These are phyloP conservation scores for Leucoptera coffeella DNA, from an alignment of 2,888 invertebrate species.

Conservation along the genomic window DNA sequence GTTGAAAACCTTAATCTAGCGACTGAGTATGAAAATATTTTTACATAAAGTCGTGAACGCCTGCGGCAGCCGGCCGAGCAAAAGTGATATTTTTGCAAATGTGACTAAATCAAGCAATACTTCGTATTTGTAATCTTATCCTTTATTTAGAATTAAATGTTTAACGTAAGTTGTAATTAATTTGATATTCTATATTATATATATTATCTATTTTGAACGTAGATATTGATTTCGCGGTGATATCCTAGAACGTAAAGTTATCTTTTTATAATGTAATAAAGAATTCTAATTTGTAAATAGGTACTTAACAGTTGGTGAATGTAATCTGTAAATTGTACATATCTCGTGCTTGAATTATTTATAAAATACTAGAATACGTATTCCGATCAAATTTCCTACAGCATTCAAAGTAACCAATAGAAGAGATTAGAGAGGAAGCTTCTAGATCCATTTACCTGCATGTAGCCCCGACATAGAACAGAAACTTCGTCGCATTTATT, in stretches of 20 bases:
- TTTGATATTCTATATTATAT: conserved; percentile 24
- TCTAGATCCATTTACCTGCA: no score
- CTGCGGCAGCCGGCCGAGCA: no score
- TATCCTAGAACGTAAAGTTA: conserved; percentile 41
- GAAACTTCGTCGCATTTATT: no score
- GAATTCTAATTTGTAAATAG: conserved; percentile 53
- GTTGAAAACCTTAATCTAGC: conserved; percentile 20
- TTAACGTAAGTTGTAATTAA: conserved; percentile 41
- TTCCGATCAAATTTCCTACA: not conserved
- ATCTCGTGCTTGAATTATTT: conserved; percentile 52
- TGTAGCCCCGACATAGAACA: no score
- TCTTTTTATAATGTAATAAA: conserved; percentile 41
- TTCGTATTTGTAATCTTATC: conserved; percentile 63
- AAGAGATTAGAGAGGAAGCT: not conserved
- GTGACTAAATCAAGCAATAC: conserved; percentile 72
- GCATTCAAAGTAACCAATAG: not conserved
- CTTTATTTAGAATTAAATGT: conserved; percentile 49
- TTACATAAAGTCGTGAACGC: no score
- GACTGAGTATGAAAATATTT: conserved; percentile 43
- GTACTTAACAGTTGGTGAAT: conserved; percentile 37
- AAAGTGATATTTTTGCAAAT: conserved; percentile 64
- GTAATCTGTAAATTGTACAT: conserved; percentile 52
- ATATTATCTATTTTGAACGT: conserved; percentile 48
- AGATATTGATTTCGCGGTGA: conserved; percentile 51
- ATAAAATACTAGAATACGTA: conserved; percentile 19